Conservation (phyloP, 2,797 vertebrate species). For the Lagodon rhomboides region DNA sequence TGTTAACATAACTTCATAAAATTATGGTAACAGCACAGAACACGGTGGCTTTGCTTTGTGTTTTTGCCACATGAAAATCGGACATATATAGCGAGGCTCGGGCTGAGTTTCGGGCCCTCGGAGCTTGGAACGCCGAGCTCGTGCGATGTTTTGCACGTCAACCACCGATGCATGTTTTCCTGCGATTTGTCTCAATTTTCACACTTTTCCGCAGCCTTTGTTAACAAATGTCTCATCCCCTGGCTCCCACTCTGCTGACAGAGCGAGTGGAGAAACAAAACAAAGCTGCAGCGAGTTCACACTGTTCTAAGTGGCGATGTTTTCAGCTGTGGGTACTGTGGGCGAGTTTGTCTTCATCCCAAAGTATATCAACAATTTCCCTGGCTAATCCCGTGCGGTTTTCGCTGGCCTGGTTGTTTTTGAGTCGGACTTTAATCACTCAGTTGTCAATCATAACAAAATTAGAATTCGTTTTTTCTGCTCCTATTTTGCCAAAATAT, state of each 20-base stretch:
- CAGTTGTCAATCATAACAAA: not conserved
- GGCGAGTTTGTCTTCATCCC: not conserved
- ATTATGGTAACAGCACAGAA: conserved; percentile 30
- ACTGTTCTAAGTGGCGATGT: conserved; percentile 20
- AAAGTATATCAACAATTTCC: not conserved
- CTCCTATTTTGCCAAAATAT: not conserved
- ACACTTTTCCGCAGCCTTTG: conserved; percentile 46
- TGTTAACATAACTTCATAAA: conserved; percentile 57
- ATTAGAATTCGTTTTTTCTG: not conserved
- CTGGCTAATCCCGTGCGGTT: conserved; percentile 7
- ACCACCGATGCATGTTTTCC: conserved; percentile 19
- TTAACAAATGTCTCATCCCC: conserved; percentile 26
- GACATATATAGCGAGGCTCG: conserved; percentile 19
- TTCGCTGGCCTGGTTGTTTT: conserved; percentile 1
- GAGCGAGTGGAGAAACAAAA: conserved; percentile 33
- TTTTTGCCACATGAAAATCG: conserved; percentile 20
- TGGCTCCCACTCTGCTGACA: conserved; percentile 36
- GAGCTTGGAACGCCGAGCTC: conserved; percentile 3
- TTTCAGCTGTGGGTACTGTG: conserved; percentile 1
- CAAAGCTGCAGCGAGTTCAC: conserved; percentile 38
- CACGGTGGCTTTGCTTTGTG: conserved; percentile 24
- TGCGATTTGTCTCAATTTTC: conserved; percentile 54
- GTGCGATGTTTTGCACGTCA: conserved; percentile 41
- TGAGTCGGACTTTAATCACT: not conserved
- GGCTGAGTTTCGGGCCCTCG: conserved; percentile 35